Conservation (phyloP, 1,140 invertebrate species). For the Stegodyphus dumicola region DNA sequence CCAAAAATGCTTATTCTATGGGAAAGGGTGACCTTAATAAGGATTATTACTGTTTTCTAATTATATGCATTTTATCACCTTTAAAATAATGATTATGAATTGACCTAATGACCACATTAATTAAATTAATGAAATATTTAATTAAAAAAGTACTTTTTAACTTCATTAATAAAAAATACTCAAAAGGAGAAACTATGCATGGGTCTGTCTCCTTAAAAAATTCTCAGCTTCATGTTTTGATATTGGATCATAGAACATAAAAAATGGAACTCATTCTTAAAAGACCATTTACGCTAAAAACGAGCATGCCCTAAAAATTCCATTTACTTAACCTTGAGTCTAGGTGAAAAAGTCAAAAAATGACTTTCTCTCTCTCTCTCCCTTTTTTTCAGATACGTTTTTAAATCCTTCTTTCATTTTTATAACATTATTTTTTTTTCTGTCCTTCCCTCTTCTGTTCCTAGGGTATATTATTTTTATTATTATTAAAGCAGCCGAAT, state of each 20-base stretch:
- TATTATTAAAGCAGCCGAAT: background rate
- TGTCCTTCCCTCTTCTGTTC: background rate
- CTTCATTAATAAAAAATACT: no score
- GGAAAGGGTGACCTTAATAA: no score
- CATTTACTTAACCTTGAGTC: constrained; percentile 49
- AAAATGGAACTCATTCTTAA: constrained; percentile 35
- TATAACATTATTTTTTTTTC: background rate
- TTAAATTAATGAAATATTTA: no score
- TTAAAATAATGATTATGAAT: no score
- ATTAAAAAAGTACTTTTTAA: no score
- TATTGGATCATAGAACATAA: constrained; percentile 2
- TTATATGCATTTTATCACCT: no score
- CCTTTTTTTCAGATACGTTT: background rate
- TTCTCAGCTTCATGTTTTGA: background rate
- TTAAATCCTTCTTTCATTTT: background rate
- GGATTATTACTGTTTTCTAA: no score
- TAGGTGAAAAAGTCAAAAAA: constrained; percentile 13
- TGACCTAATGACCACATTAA: no score
- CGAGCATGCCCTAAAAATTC: constrained; percentile 47
- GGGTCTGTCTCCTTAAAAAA: no score
- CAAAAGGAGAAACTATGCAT: no score
- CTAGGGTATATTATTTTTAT: background rate
- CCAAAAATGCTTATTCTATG: no score
- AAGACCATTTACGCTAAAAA: constrained; percentile 36
- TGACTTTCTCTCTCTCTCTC: constrained; percentile 4